Conservation (phyloP, 2,888 invertebrate genomes). For the Drosophila merina region DNA sequence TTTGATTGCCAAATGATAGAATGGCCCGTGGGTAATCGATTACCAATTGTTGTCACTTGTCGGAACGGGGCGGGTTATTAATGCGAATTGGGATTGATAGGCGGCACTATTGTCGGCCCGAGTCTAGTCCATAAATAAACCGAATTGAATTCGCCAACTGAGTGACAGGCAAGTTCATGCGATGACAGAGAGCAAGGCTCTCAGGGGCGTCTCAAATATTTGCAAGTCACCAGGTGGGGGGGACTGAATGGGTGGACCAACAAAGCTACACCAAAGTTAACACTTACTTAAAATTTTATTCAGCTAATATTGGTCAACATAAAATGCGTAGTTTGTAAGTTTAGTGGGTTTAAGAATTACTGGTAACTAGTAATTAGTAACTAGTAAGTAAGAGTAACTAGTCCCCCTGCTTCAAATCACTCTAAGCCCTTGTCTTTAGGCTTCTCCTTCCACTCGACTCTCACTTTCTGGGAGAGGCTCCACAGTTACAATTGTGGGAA, state of each 20-base stretch:
- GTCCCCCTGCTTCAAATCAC: neutral
- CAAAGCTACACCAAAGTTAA: neutral
- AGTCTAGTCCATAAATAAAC: conserved; percentile 23
- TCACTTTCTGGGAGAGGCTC: neutral
- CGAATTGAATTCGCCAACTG: conserved; percentile 25
- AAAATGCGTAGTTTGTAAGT: too few species aligned
- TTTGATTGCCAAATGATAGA: conserved; percentile 7
- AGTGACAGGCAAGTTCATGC: conserved; percentile 40
- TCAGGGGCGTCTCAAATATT: conserved; percentile 17
- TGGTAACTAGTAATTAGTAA: too few species aligned
- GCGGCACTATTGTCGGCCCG: conserved; percentile 1
- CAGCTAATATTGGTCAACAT: neutral
- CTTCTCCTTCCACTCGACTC: neutral
- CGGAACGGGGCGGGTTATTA: conserved; percentile 26
- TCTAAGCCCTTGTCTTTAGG: neutral
- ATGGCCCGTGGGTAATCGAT: conserved; percentile 30
- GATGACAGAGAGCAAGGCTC: conserved; percentile 33
- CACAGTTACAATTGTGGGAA: too few species aligned
- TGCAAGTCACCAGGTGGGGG: neutral
- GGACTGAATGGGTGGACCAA: too few species aligned
- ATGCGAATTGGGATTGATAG: conserved; percentile 63
- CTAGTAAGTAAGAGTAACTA: neutral
- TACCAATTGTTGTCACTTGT: conserved; percentile 42
- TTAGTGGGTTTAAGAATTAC: too few species aligned
- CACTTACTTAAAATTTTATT: neutral